Conservation (phyloP, 1,140 invertebrate genomes). For the Trichogramma pretiosum region DNA sequence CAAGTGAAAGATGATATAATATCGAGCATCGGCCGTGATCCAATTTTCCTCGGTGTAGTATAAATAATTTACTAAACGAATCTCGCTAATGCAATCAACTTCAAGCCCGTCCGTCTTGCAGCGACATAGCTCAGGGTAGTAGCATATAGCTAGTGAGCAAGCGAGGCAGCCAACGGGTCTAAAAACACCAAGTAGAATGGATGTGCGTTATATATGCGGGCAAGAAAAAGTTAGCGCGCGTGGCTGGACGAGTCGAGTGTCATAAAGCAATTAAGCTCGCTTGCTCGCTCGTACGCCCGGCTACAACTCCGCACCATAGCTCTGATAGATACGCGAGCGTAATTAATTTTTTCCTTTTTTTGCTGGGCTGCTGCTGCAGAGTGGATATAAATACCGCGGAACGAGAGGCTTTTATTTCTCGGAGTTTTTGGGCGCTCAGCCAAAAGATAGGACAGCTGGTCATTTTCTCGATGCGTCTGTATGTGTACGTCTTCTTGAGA, state of each 20-base stretch:
- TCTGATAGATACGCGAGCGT: slow-evolving; percentile 24
- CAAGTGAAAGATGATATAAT: slow-evolving; percentile 16
- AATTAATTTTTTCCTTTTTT: slow-evolving; percentile 27
- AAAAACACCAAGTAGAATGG: slow-evolving; percentile 8
- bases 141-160: slow-evolving; percentile 3
- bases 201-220: slow-evolving; percentile 12
- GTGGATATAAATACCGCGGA: too few relatives aligned
- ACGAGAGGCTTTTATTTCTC: too few relatives aligned
- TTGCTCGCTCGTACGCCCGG: too few relatives aligned
- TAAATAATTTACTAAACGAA: slow-evolving; percentile 26
- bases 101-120: slow-evolving; percentile 8
- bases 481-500: background rate
- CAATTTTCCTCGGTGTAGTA: slow-evolving; percentile 4
- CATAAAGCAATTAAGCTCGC: slow-evolving; percentile 21
- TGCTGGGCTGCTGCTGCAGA: too few relatives aligned
- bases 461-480: background rate
- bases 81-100: slow-evolving; percentile 30
- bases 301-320: slow-evolving; percentile 19
- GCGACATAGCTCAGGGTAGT: background rate
- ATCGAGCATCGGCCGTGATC: slow-evolving; percentile 13
- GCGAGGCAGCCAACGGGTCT: too few relatives aligned
- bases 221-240: slow-evolving; percentile 21
- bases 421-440: background rate
- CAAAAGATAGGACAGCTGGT: slow-evolving; percentile 5
- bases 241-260: slow-evolving; percentile 14